Evolutionary conservation across 1,140 invertebrate species (phyloP).

Genomic region (Heliconius himera): DNA sequence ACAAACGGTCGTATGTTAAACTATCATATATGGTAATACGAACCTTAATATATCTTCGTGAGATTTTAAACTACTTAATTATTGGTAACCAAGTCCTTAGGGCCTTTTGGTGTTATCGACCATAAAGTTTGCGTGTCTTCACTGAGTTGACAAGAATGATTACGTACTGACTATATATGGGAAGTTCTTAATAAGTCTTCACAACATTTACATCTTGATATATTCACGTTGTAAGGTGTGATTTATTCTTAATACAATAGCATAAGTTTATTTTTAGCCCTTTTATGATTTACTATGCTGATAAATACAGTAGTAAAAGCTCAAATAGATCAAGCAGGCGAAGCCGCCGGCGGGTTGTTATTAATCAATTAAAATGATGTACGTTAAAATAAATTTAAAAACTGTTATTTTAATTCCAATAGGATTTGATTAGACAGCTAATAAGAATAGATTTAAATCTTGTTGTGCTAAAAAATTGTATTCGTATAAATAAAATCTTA

Average conservation of each 20-base stretch:
- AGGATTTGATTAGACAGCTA: too few relatives aligned
- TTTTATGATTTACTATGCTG: neutral
- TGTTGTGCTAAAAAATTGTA: too few relatives aligned
- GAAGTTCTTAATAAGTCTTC: conserved; percentile 73
- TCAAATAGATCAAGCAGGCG: too few relatives aligned
- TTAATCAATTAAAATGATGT: too few relatives aligned
- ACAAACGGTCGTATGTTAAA: neutral
- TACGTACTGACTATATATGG: conserved; percentile 57
- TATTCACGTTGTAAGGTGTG: neutral
- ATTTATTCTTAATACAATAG: neutral
- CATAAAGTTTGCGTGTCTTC: conserved; percentile 47
- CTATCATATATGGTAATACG: neutral
- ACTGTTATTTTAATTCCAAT: too few relatives aligned
- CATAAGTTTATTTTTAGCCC: neutral
- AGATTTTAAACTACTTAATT: neutral
- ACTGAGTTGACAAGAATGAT: conserved; percentile 68
- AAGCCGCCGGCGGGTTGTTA: too few relatives aligned
- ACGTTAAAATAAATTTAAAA: too few relatives aligned
- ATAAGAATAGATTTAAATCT: too few relatives aligned
- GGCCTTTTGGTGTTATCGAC: conserved; percentile 7
- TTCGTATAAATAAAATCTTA: too few relatives aligned
- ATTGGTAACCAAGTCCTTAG: neutral
- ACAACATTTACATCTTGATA: conserved; percentile 61
- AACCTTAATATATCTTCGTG: neutral
- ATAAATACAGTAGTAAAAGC: too few relatives aligned